Conservation (phyloP, 1,140 invertebrate species). For the Drosophila lacteicornis region DNA sequence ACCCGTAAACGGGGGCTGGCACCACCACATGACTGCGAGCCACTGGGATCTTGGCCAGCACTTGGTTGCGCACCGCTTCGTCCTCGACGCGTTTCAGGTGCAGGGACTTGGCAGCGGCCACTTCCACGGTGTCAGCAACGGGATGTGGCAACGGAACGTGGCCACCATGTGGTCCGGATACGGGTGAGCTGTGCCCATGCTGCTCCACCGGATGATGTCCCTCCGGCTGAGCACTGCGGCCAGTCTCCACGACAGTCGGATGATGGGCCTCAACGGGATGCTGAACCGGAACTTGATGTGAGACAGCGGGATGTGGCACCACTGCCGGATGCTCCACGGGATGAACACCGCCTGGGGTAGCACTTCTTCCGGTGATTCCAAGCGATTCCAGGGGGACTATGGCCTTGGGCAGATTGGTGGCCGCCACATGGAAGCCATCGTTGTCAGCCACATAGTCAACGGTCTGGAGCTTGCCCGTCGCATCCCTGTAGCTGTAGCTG, state of each 20-base stretch:
- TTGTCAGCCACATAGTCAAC: constrained; percentile 88
- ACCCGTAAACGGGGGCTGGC: constrained; percentile 55
- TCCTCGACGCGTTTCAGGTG: constrained; percentile 67
- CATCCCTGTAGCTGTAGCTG: constrained; percentile 88
- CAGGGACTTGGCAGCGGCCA: constrained; percentile 72
- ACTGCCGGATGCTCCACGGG: constrained; percentile 18
- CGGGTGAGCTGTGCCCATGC: constrained; percentile 18
- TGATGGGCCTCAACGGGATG: constrained; percentile 23
- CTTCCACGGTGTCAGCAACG: constrained; percentile 80
- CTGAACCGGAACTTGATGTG: constrained; percentile 15
- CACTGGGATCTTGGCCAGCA: constrained; percentile 41
- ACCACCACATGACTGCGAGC: constrained; percentile 56
- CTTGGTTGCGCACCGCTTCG: constrained; percentile 61
- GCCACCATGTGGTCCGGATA: constrained; percentile 11
- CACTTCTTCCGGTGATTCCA: constrained; percentile 7
- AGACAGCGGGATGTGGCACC: background rate
- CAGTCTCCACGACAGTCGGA: constrained; percentile 11
- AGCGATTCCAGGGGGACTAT: constrained; percentile 17
- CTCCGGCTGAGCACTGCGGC: constrained; percentile 21
- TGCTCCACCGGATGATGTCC: constrained; percentile 33
- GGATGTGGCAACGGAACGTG: constrained; percentile 58
- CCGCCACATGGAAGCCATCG: constrained; percentile 88
- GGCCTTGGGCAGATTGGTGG: constrained; percentile 88
- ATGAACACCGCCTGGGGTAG: background rate
- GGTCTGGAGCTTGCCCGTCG: constrained; percentile 87